phyloP scores from a whole-genome alignment of 2,888 invertebrate species.

The Cataglyphis cursor region DNA sequence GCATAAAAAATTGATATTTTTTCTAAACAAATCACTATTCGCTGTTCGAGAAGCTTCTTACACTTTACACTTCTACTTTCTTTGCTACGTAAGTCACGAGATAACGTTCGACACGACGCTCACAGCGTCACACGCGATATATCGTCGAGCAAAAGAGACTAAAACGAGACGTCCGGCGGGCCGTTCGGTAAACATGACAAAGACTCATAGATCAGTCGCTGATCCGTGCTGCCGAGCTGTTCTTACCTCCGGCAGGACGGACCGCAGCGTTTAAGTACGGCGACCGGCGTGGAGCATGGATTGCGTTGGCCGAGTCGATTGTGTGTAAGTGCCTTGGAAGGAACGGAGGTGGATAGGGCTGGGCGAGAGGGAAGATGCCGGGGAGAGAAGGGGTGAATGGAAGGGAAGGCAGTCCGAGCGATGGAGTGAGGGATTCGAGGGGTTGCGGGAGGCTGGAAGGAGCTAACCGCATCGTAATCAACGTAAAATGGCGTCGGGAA shows the following conservation, averaged over 20 bases:
- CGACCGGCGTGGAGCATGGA: conserved; percentile 51
- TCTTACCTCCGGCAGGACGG: conserved; percentile 45
- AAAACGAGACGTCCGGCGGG: conserved; percentile 39
- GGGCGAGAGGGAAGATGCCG: conserved; percentile 37
- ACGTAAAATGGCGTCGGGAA: conserved; percentile 84
- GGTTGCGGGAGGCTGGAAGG: conserved; percentile 78
- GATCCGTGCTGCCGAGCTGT: conserved; percentile 55
- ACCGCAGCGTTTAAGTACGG: conserved; percentile 49
- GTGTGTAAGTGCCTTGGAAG: conserved; percentile 65
- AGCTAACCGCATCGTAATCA: conserved; percentile 85
- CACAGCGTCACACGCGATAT: conserved; percentile 14
- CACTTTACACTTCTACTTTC: neutral
- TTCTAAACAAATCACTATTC: neutral
- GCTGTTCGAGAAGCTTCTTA: neutral
- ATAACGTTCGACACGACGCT: conserved; percentile 5
- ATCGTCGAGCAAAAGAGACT: conserved; percentile 39
- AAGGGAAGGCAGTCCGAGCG: conserved; percentile 63
- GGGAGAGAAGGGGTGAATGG: conserved; percentile 45
- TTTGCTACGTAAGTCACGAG: neutral
- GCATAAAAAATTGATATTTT: neutral
- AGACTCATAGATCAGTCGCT: conserved; percentile 56
- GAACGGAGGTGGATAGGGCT: conserved; percentile 44
- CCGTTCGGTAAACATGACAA: conserved; percentile 53
- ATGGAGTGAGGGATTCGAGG: conserved; percentile 59
- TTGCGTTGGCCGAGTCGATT: conserved; percentile 69